Percentiles rank a stretch among this genome's conserved stretches.
These are phyloP conservation scores for Cyclopterus lumpus DNA, from an alignment of 2,797 vertebrate genomes.

Conservation along the genomic window DNA sequence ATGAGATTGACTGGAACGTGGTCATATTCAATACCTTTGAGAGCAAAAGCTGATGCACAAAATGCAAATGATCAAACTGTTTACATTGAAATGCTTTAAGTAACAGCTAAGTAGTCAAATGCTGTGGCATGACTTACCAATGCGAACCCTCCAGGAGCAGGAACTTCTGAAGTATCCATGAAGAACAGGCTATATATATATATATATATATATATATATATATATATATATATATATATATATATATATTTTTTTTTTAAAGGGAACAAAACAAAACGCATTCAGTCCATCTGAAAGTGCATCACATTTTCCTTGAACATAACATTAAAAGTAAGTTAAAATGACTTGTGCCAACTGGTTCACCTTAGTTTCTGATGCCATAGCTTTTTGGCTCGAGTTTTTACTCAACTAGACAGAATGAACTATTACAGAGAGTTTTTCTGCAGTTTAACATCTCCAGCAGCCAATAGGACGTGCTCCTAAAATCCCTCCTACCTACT, in stretches of 20 bases:
- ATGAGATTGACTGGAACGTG: constrained; percentile 88
- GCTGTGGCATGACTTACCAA: constrained; percentile 85
- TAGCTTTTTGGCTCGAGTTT: constrained; percentile 57
- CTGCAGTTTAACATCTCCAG: not conserved
- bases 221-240: constrained; percentile 71
- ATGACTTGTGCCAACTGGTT: constrained; percentile 11
- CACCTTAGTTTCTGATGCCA: constrained; percentile 83
- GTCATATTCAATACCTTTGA: constrained; percentile 94
- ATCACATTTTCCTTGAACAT: not conserved
- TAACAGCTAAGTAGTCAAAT: not conserved
- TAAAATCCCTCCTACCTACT: constrained; percentile 78
- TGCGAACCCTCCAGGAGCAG: constrained; percentile 97
- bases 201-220: constrained; percentile 56
- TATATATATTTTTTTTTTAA: too few relatives aligned
- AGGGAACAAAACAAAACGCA: constrained; percentile 27
- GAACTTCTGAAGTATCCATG: constrained; percentile 98
- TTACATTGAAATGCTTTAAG: not conserved
- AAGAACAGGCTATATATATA: constrained; percentile 87
- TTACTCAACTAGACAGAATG: constrained; percentile 13
- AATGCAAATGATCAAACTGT: not conserved
- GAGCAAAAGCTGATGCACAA: constrained; percentile 87
- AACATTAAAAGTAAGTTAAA: not conserved
- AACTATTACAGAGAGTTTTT: constrained; percentile 29
- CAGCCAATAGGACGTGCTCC: constrained; percentile 78
- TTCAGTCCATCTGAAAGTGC: constrained; percentile 14